phyloP scores from a whole-genome alignment of 2,888 invertebrate genomes.

The Exocentrus adspersus region DNA sequence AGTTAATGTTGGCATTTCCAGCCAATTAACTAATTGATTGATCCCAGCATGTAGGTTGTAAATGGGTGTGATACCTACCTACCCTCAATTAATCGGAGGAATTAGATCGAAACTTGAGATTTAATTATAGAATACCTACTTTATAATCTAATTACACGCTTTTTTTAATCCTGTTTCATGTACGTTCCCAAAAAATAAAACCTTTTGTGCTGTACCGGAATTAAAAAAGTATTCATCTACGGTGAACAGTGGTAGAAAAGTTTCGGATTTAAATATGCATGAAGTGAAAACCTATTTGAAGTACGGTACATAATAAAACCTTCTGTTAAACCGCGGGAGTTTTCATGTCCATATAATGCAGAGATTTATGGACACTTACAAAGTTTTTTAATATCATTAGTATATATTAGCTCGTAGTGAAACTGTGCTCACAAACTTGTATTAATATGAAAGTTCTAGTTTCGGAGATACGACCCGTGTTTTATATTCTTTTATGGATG shows the following conservation, averaged over 20 bases:
- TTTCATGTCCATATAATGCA: slow-evolving; percentile 12
- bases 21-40: slow-evolving; percentile 14
- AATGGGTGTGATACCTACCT: no score
- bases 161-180: neutral
- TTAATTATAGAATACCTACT: no score
- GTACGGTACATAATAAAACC: slow-evolving; percentile 1
- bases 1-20: slow-evolving; percentile 3
- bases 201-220: neutral
- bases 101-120: no score
- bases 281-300: slow-evolving; percentile 6
- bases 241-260: neutral
- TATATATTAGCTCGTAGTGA: slow-evolving; percentile 12
- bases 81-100: no score
- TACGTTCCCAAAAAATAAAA: neutral
- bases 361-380: slow-evolving; percentile 13
- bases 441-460: slow-evolving; percentile 4
- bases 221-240: neutral
- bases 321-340: slow-evolving; percentile 7
- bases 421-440: slow-evolving; percentile 6
- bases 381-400: slow-evolving; percentile 23
- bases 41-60: neutral
- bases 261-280: slow-evolving; percentile 15
- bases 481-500: no score
- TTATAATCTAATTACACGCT: neutral
- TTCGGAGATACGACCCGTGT: no score